Percentiles rank a stretch among this genome's conserved stretches.
These are phyloP conservation scores for Triplophysa dalaica DNA, from an alignment of 2,113 vertebrate species.

Conservation along the genomic window DNA sequence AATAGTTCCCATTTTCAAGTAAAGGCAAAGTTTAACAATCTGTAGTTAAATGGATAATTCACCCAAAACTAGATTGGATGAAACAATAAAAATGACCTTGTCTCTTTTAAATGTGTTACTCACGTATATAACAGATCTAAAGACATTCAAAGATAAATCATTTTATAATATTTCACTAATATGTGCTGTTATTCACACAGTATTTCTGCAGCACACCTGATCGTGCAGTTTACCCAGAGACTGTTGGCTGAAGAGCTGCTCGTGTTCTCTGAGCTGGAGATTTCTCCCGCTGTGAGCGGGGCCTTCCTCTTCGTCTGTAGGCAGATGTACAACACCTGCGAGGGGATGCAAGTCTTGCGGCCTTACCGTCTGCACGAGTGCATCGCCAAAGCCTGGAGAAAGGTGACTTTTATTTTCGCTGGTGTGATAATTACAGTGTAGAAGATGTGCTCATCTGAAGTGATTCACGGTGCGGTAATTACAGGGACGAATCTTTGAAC, in stretches of 20 bases:
- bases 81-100: too few relatives aligned
- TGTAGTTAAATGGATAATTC: too few relatives aligned
- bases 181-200: constrained; percentile 63
- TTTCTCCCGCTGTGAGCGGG: constrained; percentile 75
- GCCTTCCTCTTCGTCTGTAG: constrained; percentile 90
- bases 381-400: constrained; percentile 84
- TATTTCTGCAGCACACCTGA: constrained; percentile 77
- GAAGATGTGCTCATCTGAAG: background rate
- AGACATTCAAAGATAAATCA: too few relatives aligned
- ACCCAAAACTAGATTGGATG: too few relatives aligned
- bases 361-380: constrained; percentile 83
- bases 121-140: too few relatives aligned
- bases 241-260: constrained; percentile 80
- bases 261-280: constrained; percentile 66
- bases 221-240: constrained; percentile 85
- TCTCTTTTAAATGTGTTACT: too few relatives aligned
- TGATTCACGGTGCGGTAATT: background rate
- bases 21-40: too few relatives aligned
- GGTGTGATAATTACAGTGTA: background rate
- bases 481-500: too few relatives aligned
- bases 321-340: constrained; percentile 90
- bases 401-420: constrained; percentile 71
- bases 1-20: background rate
- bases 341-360: constrained; percentile 83
- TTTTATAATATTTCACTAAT: background rate